Evolutionary conservation across 1,140 invertebrate species (phyloP), one percentile per base, ranked within the genome.

Genomic region (Drosophila dunni): DNA sequence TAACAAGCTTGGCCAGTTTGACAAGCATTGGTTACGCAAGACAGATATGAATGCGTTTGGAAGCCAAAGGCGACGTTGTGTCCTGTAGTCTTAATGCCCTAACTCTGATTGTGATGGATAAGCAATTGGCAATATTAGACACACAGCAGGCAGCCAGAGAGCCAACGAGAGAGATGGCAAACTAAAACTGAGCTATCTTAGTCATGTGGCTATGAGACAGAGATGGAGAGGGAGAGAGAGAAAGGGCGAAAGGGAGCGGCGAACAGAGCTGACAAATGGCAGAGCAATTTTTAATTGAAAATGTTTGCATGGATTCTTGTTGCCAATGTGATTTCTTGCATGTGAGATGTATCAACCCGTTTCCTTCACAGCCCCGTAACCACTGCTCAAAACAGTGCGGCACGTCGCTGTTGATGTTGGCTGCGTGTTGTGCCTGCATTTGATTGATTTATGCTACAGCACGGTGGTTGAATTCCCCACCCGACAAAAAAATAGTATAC

Each of bases 101-200:
- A 79, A 86, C 83, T 82, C 70, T 84, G 81, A 84, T 84, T 80
- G 81, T 85, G 82, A 85, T 85, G 85, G 82, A 85, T 85, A 88
- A 88, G 83, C 79, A 88, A 86, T 85, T 82, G 75, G 68, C 67
- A 46, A 75, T 64, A 74, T 58, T 51, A 65, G 64, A 66, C 65
- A 56, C 24, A 7, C 38, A 48, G 46, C 8, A 45, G 24, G n/a
- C 6, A 10, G 24, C 60, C 38, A 48, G 33, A 48, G 33, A 69
- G 33, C 36, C 8, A 60, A 10, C 15, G 51, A 44, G 45, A 10
- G 46, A 29, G 15, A 54, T 44, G 42, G 61, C 7, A 17, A 29
- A 20, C 17, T 7, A 34, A 17, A 40, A 5, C 57, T n/a, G n/a
- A 20, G 29, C 51, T n/a, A n/a, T 45, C 58, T 6, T 38, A 15